Percentiles rank a stretch among this genome's conserved stretches.
Conservation (phyloP, 2,888 invertebrate genomes). For the Trichacis sp. region DNA sequence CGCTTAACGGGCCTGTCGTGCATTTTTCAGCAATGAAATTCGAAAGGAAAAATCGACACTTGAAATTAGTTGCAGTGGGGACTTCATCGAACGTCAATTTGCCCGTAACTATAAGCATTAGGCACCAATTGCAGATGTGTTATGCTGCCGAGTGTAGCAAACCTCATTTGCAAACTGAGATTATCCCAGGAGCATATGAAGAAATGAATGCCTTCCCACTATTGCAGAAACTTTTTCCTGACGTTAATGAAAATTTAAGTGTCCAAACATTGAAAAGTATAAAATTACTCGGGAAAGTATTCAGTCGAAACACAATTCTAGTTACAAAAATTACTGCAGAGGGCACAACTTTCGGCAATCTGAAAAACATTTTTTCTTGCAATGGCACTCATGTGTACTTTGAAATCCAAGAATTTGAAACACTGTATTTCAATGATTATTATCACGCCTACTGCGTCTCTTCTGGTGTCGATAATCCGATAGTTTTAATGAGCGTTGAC, state of each 20-base stretch:
- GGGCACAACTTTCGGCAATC: conserved; percentile 19
- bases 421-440: conserved; percentile 1
- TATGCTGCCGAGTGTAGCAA: conserved; percentile 19
- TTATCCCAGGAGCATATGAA: no score
- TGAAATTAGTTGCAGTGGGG: conserved; percentile 17
- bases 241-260: background rate
- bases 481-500: conserved; percentile 7
- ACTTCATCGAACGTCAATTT: conserved; percentile 20
- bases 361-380: conserved; percentile 25
- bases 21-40: conserved; percentile 25
- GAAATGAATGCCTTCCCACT: conserved; percentile 13
- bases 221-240: conserved; percentile 32
- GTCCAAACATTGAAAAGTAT: conserved; percentile 9
- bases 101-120: conserved; percentile 20
- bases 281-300: conserved; percentile 13
- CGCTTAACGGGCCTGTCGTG: conserved; percentile 20
- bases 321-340: conserved; percentile 19
- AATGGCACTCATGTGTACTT: background rate
- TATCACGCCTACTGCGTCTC: conserved; percentile 11
- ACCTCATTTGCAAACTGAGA: no score
- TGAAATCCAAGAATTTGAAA: background rate
- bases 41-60: conserved; percentile 22
- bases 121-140: conserved; percentile 23
- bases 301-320: conserved; percentile 13
- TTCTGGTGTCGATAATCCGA: background rate